Base-by-base conservation (phyloP, 2,113 vertebrate species). In the Camarhynchus parvulus region DNA sequence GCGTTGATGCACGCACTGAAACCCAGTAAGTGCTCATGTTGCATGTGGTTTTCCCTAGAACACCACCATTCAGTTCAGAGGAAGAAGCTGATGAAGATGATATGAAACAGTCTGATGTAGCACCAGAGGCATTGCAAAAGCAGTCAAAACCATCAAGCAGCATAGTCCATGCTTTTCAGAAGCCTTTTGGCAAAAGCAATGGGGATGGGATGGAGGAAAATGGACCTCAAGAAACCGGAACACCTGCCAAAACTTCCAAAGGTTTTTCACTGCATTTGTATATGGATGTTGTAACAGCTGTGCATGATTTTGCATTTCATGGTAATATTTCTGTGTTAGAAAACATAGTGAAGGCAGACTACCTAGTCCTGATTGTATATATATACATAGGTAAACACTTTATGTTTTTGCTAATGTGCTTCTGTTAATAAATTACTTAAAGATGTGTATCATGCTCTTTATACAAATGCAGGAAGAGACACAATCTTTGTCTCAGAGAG, bases 21-120 rank as follows among this genome's bases (percentile, higher is more conserved):
- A 63, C 20, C 5, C 28, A 30, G 0, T 52, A 47, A 93, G 25
- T 72, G 23, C 46, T 80, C 1, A 1, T 5, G 2, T 56, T 41
- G n/a, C 46, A 1, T 61, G 8, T 82, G 33, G 37, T 66, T 87
- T 84, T 78, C 79, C 63, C 44, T 82, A 99, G 99, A 97, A 99
- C 98, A 3, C 96, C 98, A 67, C 98, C 98, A 17, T 99, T 99
- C 93, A 99, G 98, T 88, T 99, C 99, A 24, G 99, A 99, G 58
- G 99, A 99, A 12, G 98, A 98, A 50, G 93, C 19, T 11, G 96
- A 96, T 7, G 95, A 95, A 2, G 98, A 98, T 10, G 95, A 97
- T 68, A 31, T 93, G n/a, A 52, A 97, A 37, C 97, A 97, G 25
- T 53, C 76, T 1, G 94, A 93, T 23, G 14, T 62, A 52, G 85